These are phyloP conservation scores for Scaptomyza parva DNA, from an alignment of 2,888 invertebrate genomes.

Conservation along the genomic window DNA sequence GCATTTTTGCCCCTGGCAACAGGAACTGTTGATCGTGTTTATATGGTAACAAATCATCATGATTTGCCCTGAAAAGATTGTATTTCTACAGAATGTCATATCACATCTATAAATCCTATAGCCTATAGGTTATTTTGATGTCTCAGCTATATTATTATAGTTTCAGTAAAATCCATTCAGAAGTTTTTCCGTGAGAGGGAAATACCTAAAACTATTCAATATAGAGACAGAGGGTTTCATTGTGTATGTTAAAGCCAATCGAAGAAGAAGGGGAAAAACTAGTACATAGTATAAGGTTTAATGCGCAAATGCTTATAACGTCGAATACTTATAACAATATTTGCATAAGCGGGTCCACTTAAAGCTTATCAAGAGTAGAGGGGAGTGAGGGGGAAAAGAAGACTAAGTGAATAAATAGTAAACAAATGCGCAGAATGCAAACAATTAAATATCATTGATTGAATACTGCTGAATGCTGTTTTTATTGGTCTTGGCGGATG, in stretches of 20 bases:
- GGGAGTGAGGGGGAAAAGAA: no score
- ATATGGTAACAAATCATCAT: no score
- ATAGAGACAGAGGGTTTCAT: background rate
- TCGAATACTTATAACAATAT: constrained; percentile 36
- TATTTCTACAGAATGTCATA: no score
- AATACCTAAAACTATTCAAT: background rate
- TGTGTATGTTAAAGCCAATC: no score
- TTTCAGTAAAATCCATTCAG: no score
- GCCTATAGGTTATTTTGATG: no score
- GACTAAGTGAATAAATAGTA: constrained; percentile 13
- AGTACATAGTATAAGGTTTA: constrained; percentile 28
- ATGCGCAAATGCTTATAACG: constrained; percentile 25
- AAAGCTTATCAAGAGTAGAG: background rate
- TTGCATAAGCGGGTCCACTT: constrained; percentile 28
- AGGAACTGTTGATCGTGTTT: background rate
- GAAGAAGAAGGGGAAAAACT: background rate
- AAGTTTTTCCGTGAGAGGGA: no score
- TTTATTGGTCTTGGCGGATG: background rate
- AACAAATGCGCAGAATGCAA: constrained; percentile 45
- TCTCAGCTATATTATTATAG: no score
- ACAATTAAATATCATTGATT: constrained; percentile 35
- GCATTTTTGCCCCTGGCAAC: background rate
- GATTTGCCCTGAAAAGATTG: no score
- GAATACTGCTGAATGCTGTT: constrained; percentile 6
- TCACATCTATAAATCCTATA: no score